These are phyloP conservation scores for Drosophila carrolli DNA, from an alignment of 1,140 invertebrate species.

Conservation along the genomic window DNA sequence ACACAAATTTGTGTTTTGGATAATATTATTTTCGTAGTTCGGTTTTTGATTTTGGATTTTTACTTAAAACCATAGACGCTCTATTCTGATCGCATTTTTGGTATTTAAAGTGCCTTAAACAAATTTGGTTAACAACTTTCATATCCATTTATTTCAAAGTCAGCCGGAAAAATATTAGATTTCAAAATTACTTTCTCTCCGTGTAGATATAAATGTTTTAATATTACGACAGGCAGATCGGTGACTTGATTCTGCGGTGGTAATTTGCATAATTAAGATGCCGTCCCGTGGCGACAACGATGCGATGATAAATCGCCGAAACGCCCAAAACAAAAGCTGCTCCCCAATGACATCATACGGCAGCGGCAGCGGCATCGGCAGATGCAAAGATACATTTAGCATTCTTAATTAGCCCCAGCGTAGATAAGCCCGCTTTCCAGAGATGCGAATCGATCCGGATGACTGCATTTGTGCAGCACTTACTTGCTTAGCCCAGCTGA, in stretches of 20 bases:
- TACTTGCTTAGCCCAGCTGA: background rate
- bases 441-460: constrained; percentile 20
- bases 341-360: constrained; percentile 31
- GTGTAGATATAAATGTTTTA: background rate
- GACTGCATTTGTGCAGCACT: constrained; percentile 12
- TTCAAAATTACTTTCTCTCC: no score
- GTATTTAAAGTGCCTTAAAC: no score
- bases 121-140: no score
- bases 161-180: no score
- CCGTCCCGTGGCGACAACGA: constrained; percentile 59
- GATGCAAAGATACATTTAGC: constrained; percentile 39
- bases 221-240: constrained; percentile 17
- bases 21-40: background rate
- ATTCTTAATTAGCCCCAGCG: constrained; percentile 50
- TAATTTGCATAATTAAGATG: constrained; percentile 81
- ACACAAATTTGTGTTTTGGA: background rate
- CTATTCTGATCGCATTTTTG: no score
- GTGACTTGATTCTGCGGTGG: constrained; percentile 25
- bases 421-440: constrained; percentile 22
- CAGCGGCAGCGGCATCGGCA: constrained; percentile 3
- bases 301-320: constrained; percentile 63
- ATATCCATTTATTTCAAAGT: background rate
- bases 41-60: no score
- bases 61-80: no score
- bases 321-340: constrained; percentile 42